Evolutionary conservation across 2,113 vertebrate species (phyloP).

Genomic region (Lipotes vexillifer): DNA sequence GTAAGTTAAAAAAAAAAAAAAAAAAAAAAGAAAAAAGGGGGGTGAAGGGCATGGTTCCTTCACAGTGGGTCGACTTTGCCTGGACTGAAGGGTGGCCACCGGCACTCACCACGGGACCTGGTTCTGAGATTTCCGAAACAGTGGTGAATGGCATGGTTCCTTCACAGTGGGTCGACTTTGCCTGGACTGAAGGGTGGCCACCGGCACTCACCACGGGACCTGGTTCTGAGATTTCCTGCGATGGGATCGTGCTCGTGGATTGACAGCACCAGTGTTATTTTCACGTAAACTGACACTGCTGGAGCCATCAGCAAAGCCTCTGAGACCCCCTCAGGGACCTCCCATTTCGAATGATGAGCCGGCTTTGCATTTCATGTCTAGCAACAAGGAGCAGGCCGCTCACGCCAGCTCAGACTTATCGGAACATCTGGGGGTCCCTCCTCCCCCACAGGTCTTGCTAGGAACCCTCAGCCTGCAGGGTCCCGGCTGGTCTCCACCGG

Average conservation of each 20-base stretch:
- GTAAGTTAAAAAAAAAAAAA: neutral
- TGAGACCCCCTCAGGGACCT: neutral
- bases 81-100: rapidly evolving
- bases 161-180: rapidly evolving
- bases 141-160: too few relatives aligned
- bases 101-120: neutral
- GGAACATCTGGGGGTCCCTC: too few relatives aligned
- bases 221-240: too few relatives aligned
- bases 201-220: neutral
- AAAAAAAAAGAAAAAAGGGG: neutral
- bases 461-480: neutral
- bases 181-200: rapidly evolving
- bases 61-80: rapidly evolving
- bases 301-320: neutral
- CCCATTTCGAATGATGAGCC: neutral
- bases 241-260: rapidly evolving
- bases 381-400: neutral
- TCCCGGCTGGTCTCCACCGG: too few relatives aligned
- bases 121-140: too few relatives aligned
- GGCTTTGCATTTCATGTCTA: neutral
- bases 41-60: neutral
- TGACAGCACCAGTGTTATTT: too few relatives aligned
- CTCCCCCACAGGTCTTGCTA: neutral
- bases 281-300: neutral
- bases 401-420: neutral